A percentile compares a stretch with the other conserved stretches of the same genome.
These are phyloP conservation scores for Dromas ardeola DNA, from an alignment of 2,113 vertebrate genomes.

Conservation along the genomic window DNA sequence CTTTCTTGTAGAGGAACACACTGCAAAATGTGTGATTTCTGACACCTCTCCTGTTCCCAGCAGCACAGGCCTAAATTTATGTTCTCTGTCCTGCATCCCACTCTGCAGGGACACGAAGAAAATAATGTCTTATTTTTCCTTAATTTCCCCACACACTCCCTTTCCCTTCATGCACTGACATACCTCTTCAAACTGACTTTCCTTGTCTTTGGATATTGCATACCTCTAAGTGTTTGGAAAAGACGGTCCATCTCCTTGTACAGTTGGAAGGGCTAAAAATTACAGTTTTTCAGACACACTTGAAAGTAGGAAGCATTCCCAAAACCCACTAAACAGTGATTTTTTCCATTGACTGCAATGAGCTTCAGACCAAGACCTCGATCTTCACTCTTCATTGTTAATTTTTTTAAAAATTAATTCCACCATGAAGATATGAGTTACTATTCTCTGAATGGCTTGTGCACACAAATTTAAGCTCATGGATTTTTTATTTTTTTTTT, in stretches of 20 bases:
- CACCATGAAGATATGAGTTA: neutral
- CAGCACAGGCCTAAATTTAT: slow-evolving; percentile 68
- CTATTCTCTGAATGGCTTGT: neutral
- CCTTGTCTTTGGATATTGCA: neutral
- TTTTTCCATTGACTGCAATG: neutral
- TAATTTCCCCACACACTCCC: neutral
- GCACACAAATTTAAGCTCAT: neutral
- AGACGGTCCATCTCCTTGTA: neutral
- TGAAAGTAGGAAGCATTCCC: neutral
- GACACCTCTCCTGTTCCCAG: slow-evolving; percentile 74
- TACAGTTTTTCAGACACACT: neutral
- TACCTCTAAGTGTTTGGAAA: neutral
- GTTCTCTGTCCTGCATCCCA: slow-evolving; percentile 62
- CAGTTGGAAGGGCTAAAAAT: neutral
- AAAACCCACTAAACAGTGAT: neutral
- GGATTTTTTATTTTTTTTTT: neutral
- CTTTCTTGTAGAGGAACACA: slow-evolving; percentile 62
- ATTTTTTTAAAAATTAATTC: neutral
- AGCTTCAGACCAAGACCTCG: neutral
- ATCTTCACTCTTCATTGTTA: neutral
- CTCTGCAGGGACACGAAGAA: slow-evolving; percentile 59
- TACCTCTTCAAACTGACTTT: slow-evolving; percentile 26
- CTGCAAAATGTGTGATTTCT: slow-evolving; percentile 78
- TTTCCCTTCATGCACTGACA: neutral
- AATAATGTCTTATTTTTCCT: slow-evolving; percentile 56